Evolutionary conservation across 2,888 invertebrate genomes (phyloP).

Genomic region (Caenorhabditis plicata): DNA sequence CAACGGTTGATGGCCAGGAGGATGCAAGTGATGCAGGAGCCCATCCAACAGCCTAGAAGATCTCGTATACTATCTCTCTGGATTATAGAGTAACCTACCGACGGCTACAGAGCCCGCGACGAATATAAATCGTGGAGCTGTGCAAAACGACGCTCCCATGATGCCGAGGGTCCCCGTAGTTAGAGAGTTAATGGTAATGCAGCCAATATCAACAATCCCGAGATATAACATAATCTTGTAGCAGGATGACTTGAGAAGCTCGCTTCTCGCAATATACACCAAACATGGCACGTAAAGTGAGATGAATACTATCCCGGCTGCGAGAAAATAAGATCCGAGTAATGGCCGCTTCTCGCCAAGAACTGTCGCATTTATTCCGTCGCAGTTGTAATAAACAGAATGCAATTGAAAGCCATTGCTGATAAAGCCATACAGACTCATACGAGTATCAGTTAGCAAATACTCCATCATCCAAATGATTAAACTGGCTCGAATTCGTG

Average conservation of each 20-base stretch:
- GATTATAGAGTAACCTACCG: neutral
- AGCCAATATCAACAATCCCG: slow-evolving; percentile 17
- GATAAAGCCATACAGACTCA: slow-evolving; percentile 19
- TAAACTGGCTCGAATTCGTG: too few relatives aligned
- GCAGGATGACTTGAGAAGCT: slow-evolving; percentile 25
- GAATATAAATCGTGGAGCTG: slow-evolving; percentile 15
- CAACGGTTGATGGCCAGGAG: slow-evolving; percentile 24
- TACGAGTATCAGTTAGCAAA: slow-evolving; percentile 10
- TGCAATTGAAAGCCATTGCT: slow-evolving; percentile 15
- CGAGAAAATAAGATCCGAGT: slow-evolving; percentile 13
- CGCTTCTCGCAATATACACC: slow-evolving; percentile 12
- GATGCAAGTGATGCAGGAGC: slow-evolving; percentile 23
- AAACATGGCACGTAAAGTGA: slow-evolving; percentile 23
- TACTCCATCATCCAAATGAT: neutral
- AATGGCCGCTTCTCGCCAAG: slow-evolving; percentile 11
- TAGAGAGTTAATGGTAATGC: slow-evolving; percentile 17
- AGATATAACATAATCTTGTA: slow-evolving; percentile 31
- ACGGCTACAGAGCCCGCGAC: slow-evolving; percentile 19
- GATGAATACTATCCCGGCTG: too few relatives aligned
- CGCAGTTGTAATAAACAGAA: slow-evolving; percentile 18
- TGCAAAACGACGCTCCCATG: slow-evolving; percentile 16
- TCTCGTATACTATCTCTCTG: neutral
- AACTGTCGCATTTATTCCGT: slow-evolving; percentile 3
- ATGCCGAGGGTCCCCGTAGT: slow-evolving; percentile 19
- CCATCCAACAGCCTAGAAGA: slow-evolving; percentile 27